Evolutionary conservation across 2,113 vertebrate species (phyloP), one percentile per base, ranked within the genome.

Genomic region (Picathartes gymnocephalus): DNA sequence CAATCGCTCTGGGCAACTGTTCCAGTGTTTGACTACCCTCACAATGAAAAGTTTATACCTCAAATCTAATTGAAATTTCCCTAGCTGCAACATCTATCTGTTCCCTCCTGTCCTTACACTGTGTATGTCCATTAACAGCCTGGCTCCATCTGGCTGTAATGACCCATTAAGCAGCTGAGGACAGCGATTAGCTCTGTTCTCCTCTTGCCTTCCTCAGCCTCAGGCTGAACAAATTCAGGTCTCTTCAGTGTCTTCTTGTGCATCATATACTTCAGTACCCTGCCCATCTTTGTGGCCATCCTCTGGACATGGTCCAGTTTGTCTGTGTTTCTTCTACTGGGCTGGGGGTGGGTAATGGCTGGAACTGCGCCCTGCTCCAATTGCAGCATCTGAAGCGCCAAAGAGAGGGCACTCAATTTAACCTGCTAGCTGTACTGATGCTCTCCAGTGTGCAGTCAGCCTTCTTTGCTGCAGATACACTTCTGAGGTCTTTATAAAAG

Each of bases 71-170:
- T 90, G 78, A 89, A 85, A 87, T 91, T 89, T 96, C 70, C 44
- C 70, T 87, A 76, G 65, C 57, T 79, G 53, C 65, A 87, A 48
- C 40, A 84, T 51, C 72, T 93, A 18, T 47, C 22, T 72, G 11
- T 71, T 79, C 81, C 57, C 48, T 91, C 47, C 76, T 2, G 1
- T 78, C 56, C 84, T 72, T 92, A 84, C 61, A n/a, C 69, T 71
- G 60, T 81, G 51, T 47, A 19, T 44, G 69, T 71, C 77, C 89
- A 89, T 95, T 80, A 86, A 58, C 17, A 78, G 51, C 31, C 77
- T 85, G 73, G 53, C 84, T 92, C 81, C 84, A 93, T 87, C 78
- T 96, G 81, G 53, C 61, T 92, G 61, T 74, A 95, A 95, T 60
- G 87, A 87, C 15, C 86, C 89, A 91, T 91, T 91, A 92, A 91